A percentile compares a stretch with the other conserved stretches of the same genome.
Evolutionary conservation across 2,113 vertebrate species (phyloP).

Genomic region (Nasalis larvatus): DNA sequence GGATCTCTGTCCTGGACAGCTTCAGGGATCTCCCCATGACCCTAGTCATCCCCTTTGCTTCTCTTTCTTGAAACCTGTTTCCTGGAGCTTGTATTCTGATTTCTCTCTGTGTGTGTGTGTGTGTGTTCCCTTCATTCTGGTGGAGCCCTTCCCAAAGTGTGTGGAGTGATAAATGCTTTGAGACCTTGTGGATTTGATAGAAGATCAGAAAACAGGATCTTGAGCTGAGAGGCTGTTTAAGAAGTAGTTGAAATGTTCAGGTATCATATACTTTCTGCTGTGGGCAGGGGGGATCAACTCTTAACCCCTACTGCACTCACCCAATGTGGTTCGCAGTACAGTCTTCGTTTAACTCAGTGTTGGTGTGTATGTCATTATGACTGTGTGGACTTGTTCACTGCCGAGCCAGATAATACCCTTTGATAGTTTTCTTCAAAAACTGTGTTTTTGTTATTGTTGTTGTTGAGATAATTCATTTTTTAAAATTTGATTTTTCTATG

Average conservation of each 20-base stretch:
- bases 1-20: not conserved
- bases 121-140: not conserved
- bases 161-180: not conserved
- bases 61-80: not conserved
- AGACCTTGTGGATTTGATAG: not conserved
- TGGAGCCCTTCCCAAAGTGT: not conserved
- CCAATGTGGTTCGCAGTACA: fast-evolving
- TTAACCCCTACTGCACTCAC: fast-evolving
- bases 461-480: not conserved
- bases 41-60: not conserved
- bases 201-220: not conserved
- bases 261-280: not conserved
- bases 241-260: not conserved
- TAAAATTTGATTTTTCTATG: not conserved
- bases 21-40: not conserved
- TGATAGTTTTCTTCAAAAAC: not conserved
- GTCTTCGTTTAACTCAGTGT: not conserved
- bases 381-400: not conserved
- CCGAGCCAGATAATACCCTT: not conserved
- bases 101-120: fast-evolving
- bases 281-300: not conserved
- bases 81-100: not conserved
- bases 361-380: too few species aligned
- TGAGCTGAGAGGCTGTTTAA: not conserved
- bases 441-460: not conserved